These are phyloP conservation scores for Norana najaformis DNA, from an alignment of 2,888 invertebrate genomes.

Conservation along the genomic window DNA sequence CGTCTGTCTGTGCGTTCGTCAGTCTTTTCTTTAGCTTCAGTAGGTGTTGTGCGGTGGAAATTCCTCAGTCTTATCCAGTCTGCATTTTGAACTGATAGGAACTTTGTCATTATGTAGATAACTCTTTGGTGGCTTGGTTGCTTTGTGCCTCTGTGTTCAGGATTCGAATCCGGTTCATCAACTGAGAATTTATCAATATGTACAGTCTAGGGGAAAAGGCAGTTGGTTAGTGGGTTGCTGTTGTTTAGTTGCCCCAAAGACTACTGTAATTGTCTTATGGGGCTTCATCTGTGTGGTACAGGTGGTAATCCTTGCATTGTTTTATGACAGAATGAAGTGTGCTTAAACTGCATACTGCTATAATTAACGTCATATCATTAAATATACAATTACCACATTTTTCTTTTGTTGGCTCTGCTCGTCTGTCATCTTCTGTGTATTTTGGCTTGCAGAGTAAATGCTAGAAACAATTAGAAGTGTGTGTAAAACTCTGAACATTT, in stretches of 20 bases:
- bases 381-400: not conserved
- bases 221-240: no score
- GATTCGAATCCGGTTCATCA: not conserved
- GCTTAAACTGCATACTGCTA: not conserved
- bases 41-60: not conserved
- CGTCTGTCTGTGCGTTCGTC: not conserved
- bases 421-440: not conserved
- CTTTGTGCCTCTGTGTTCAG: not conserved
- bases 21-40: not conserved
- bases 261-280: not conserved
- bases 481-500: not conserved
- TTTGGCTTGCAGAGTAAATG: not conserved
- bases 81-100: not conserved
- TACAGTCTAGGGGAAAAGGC: not conserved
- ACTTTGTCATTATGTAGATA: not conserved
- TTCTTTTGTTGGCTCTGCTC: not conserved
- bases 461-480: not conserved
- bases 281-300: no score
- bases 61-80: slow-evolving; percentile 5
- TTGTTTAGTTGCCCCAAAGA: not conserved
- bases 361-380: not conserved
- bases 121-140: not conserved
- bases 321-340: not conserved
- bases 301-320: not conserved
- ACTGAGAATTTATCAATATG: not conserved